A percentile compares a stretch with the other conserved stretches of the same genome.
phyloP scores from a whole-genome alignment of 2,888 invertebrate species.

The Orthonychiurus folsomi region DNA sequence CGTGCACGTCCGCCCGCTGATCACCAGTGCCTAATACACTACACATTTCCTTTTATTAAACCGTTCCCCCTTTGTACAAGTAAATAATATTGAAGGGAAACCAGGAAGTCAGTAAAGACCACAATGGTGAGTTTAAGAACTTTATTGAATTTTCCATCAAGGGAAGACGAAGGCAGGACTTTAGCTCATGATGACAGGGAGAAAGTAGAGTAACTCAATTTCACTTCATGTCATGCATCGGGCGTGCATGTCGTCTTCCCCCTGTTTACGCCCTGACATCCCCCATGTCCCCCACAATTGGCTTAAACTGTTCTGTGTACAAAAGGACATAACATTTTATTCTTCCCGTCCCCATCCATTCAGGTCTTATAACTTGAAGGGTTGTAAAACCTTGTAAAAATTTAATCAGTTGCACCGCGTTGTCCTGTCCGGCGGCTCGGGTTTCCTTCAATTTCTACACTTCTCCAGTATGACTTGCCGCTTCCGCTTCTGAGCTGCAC shows the following conservation, averaged over 20 bases:
- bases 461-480: too few relatives aligned
- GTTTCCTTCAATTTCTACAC: too few relatives aligned
- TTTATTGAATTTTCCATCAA: not conserved
- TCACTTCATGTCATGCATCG: not conserved
- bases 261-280: not conserved
- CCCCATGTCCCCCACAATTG: too few relatives aligned
- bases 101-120: not conserved
- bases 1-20: too few relatives aligned
- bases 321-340: not conserved
- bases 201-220: conserved; percentile 1
- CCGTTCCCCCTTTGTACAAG: too few relatives aligned
- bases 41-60: too few relatives aligned
- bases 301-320: too few relatives aligned
- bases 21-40: too few relatives aligned
- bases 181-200: too few relatives aligned
- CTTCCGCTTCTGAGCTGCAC: too few relatives aligned
- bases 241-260: not conserved
- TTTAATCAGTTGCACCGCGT: not conserved
- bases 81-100: not conserved
- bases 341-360: not conserved
- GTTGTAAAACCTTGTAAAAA: not conserved
- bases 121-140: conserved; percentile 1
- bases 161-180: not conserved
- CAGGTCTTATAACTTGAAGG: not conserved
- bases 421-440: too few relatives aligned